These are phyloP conservation scores for Sinella curviseta DNA, from an alignment of 1,140 invertebrate species.

Conservation along the genomic window DNA sequence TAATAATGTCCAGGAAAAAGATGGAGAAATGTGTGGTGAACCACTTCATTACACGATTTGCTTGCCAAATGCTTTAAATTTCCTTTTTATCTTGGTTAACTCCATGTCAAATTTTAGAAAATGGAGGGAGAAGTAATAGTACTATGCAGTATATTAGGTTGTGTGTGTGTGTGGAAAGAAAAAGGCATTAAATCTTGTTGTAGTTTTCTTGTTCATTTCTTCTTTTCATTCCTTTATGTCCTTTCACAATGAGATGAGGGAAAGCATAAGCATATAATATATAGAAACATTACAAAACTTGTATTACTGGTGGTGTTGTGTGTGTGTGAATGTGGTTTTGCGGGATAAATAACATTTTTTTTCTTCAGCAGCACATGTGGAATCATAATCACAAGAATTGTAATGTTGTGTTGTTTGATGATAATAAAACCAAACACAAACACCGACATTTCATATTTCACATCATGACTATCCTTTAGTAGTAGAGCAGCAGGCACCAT, in stretches of 20 bases:
- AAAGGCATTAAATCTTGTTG: not conserved
- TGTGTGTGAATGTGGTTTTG: not conserved
- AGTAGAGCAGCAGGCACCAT: too few species aligned
- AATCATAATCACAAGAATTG: constrained; percentile 1
- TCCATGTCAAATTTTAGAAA: constrained; percentile 19
- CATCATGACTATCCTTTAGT: too few species aligned
- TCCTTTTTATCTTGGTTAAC: constrained; percentile 16
- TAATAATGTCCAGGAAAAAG: constrained; percentile 12
- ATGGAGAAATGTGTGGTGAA: constrained; percentile 19
- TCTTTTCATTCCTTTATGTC: not conserved
- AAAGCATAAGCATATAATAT: too few species aligned
- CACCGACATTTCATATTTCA: constrained; percentile 4
- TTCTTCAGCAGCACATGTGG: not conserved
- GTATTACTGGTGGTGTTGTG: too few species aligned
- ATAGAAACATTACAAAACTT: too few species aligned
- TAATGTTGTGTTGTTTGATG: not conserved
- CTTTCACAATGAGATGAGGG: not conserved
- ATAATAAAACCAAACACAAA: not conserved
- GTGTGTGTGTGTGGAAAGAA: not conserved
- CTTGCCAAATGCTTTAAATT: constrained; percentile 20
- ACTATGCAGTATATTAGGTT: too few species aligned
- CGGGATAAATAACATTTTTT: not conserved
- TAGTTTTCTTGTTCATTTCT: constrained; percentile 5
- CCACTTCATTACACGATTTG: constrained; percentile 10
- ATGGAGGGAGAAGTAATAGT: too few species aligned